Percentiles rank a stretch among this genome's conserved stretches.
Conservation (phyloP, 1,140 invertebrate species). For the Dendroctonus ponderosae region DNA sequence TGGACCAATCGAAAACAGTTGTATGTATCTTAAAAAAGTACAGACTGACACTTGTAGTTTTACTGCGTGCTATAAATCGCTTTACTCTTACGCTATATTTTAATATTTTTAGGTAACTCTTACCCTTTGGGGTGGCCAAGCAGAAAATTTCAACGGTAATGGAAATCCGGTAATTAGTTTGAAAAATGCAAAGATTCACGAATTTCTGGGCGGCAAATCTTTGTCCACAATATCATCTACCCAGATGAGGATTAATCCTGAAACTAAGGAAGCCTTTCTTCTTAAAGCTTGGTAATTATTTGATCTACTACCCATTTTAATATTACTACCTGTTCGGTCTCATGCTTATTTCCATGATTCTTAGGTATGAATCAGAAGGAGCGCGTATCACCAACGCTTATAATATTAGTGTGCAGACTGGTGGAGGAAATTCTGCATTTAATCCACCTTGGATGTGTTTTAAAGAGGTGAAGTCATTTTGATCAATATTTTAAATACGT, state of each 20-base stretch:
- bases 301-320: background rate
- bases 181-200: slow-evolving; percentile 73
- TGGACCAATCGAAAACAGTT: slow-evolving; percentile 80
- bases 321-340: background rate
- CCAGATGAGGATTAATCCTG: slow-evolving; percentile 79
- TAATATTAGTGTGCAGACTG: slow-evolving; percentile 63
- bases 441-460: slow-evolving; percentile 67
- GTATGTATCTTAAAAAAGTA: slow-evolving; percentile 54
- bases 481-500: too few species aligned
- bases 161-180: slow-evolving; percentile 78
- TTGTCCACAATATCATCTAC: slow-evolving; percentile 60
- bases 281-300: slow-evolving; percentile 90
- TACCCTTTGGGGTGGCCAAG: slow-evolving; percentile 78
- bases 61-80: too few species aligned
- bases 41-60: too few species aligned
- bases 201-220: slow-evolving; percentile 74
- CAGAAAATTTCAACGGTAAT: slow-evolving; percentile 78
- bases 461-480: slow-evolving; percentile 56
- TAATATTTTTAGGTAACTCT: slow-evolving; percentile 56
- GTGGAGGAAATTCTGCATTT: slow-evolving; percentile 50
- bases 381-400: slow-evolving; percentile 56
- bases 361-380: slow-evolving; percentile 57
- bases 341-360: background rate
- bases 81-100: background rate
- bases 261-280: slow-evolving; percentile 80